Evolutionary conservation across 2,113 vertebrate species (phyloP), one percentile per base, ranked within the genome.

Genomic region (Bos javanicus): DNA sequence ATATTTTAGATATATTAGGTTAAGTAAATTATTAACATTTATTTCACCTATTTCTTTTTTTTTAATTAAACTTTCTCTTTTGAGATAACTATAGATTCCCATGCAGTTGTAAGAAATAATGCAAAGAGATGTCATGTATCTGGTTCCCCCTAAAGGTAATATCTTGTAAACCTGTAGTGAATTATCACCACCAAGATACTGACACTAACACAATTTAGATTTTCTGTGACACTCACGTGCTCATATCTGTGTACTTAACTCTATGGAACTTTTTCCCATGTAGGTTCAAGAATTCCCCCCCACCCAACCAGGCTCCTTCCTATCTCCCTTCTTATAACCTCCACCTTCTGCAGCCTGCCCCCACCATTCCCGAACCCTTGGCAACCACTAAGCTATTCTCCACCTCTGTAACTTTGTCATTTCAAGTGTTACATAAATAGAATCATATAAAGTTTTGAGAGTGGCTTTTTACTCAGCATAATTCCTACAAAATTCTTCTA

Each of bases 41-140:
- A 78, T 71, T 85, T 86, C 11, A n/a, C 23, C 8, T 89, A 39
- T 36, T 92, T 78, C 10, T 87, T 57, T 52, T 81, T 25, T n/a
- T 91, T 91, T 11, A 57, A 89, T 93, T 93, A 97, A 76, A 30
- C 26, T 36, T 52, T 94, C 90, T 50, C 71, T 78, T 91, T 93
- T 26, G 13, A 52, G 33, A 74, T 39, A 95, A 84, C 15, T 78
- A 39, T 6, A 85, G 26, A 93, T 43, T 50, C 57, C 33, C 30
- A 43, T 57, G 28, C 33, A 87, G 36, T 54, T 92, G 3, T 16
- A 92, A 82, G 39, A 97, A 95, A 83, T 60, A 94, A 83, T 33
- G 91, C 36, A 84, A 62, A 74, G 48, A 92, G 17, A 54, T 28
- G 81, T 2, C 8, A 30, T 26, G 6, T 43, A 62, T 16, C 26